Evolutionary conservation across 2,888 invertebrate species (phyloP).

Genomic region (Petrophora chlorosata): DNA sequence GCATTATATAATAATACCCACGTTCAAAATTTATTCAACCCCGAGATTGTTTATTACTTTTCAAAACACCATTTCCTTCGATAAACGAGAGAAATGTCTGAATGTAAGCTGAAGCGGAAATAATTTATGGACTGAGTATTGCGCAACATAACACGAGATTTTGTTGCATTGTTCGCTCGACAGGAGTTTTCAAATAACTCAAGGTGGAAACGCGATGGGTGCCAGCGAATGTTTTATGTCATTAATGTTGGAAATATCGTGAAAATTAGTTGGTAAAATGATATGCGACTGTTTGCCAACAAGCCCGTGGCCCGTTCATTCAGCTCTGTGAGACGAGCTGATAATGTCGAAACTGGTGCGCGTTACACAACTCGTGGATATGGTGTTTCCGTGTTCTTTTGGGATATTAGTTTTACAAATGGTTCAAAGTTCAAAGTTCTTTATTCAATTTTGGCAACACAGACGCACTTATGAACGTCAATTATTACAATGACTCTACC

Average conservation of each 20-base stretch:
- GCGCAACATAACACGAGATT: slow-evolving; percentile 21
- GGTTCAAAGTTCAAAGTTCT: slow-evolving; percentile 18
- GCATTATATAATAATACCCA: slow-evolving; percentile 7
- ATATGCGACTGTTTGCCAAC: slow-evolving; percentile 31
- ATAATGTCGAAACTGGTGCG: slow-evolving; percentile 31
- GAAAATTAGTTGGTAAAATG: slow-evolving; percentile 25
- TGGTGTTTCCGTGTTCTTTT: slow-evolving; percentile 60
- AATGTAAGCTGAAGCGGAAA: slow-evolving; percentile 20
- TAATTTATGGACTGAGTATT: slow-evolving; percentile 17
- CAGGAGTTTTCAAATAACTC: slow-evolving; percentile 31
- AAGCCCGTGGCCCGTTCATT: slow-evolving; percentile 21
- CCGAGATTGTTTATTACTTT: slow-evolving; percentile 10
- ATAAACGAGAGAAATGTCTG: slow-evolving; percentile 15
- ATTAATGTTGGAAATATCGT: slow-evolving; percentile 27
- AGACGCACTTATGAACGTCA: too few species aligned
- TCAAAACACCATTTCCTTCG: slow-evolving; percentile 18
- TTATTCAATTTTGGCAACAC: too few species aligned
- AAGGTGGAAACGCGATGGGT: slow-evolving; percentile 24
- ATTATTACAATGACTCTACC: too few species aligned
- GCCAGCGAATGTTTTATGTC: slow-evolving; percentile 27
- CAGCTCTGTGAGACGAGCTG: slow-evolving; percentile 15
- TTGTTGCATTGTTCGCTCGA: slow-evolving; percentile 30
- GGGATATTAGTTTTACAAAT: slow-evolving; percentile 34
- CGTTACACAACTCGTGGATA: slow-evolving; percentile 51
- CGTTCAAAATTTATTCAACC: slow-evolving; percentile 20